Conservation (phyloP, 2,113 vertebrate species). For the Syrmaticus mikado region DNA sequence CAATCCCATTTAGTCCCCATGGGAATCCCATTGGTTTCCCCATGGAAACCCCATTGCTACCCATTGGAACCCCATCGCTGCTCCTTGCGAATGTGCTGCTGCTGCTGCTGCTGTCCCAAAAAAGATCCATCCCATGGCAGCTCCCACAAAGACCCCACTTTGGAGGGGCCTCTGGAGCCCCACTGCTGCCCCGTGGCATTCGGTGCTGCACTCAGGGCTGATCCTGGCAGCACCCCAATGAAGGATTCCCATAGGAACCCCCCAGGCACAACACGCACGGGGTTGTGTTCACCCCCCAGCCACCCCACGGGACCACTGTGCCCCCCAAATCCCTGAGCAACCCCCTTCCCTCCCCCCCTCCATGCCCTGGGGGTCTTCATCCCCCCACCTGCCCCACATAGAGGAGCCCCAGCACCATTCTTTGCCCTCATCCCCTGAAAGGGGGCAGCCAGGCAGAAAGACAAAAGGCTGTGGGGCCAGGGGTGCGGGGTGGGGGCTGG, state of each 20-base stretch:
- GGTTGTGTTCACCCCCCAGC: no score
- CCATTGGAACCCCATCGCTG: neutral
- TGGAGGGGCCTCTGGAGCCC: neutral
- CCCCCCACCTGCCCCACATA: neutral
- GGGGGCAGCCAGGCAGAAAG: conserved; percentile 72
- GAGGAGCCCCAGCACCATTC: neutral
- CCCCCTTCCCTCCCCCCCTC: no score
- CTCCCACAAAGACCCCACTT: neutral
- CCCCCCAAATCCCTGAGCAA: no score
- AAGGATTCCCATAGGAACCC: neutral
- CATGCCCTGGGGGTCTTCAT: no score
- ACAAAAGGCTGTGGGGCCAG: conserved; percentile 57
- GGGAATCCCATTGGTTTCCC: no score
- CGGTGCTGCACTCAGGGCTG: neutral
- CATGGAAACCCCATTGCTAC: neutral
- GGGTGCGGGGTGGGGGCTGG: neutral
- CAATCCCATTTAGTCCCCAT: no score
- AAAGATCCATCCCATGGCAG: neutral
- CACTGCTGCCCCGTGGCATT: neutral
- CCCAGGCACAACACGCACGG: neutral
- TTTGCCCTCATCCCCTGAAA: conserved; percentile 40
- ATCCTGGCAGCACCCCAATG: no score
- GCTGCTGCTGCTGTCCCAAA: neutral
- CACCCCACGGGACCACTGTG: neutral
- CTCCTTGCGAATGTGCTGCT: neutral